Evolutionary conservation across 2,888 invertebrate genomes (phyloP).

Genomic region (Drosophila mimica): DNA sequence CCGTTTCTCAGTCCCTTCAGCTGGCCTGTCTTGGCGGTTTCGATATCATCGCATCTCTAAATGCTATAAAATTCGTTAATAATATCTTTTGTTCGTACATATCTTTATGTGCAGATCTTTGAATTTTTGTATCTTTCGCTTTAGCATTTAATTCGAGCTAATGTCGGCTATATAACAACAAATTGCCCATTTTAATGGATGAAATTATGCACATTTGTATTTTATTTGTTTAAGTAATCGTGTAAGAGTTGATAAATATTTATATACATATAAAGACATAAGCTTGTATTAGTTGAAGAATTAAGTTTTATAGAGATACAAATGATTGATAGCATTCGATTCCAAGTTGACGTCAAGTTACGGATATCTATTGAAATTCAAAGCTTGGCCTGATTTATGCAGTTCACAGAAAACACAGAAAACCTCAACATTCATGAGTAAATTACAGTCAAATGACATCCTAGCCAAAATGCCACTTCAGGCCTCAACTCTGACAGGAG

Average conservation of each 20-base stretch:
- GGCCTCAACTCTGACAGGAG: constrained; percentile 57
- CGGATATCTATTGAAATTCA: constrained; percentile 24
- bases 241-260: neutral
- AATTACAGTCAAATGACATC: constrained; percentile 76
- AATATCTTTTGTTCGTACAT: constrained; percentile 43
- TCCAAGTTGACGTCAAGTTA: neutral
- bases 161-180: constrained; percentile 21
- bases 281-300: neutral
- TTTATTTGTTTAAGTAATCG: neutral
- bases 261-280: neutral
- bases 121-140: constrained; percentile 26
- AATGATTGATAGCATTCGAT: neutral
- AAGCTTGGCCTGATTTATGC: constrained; percentile 58
- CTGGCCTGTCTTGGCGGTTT: constrained; percentile 6
- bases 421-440: constrained; percentile 58
- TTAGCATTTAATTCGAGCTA: constrained; percentile 47
- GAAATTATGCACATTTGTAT: constrained; percentile 19
- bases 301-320: neutral
- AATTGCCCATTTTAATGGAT: constrained; percentile 17
- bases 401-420: constrained; percentile 22
- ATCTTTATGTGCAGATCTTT: constrained; percentile 41
- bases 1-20: neutral
- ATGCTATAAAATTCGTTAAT: constrained; percentile 55
- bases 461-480: constrained; percentile 72
- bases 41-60: constrained; percentile 31